Evolutionary conservation across 2,888 invertebrate species (phyloP).

Genomic region (Smittia sp.): DNA sequence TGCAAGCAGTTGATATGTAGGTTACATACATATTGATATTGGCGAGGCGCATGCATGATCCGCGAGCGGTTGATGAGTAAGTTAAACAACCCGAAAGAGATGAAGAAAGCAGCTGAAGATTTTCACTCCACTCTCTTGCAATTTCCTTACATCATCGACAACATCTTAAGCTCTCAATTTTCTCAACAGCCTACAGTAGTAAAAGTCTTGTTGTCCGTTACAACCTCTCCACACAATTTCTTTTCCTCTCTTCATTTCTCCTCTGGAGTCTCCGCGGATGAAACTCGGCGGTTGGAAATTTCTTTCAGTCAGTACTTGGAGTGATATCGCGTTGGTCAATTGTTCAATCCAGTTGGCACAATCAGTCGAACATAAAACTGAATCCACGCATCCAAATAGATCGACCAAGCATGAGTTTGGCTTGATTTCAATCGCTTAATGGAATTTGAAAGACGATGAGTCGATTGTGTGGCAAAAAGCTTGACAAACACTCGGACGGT

Average conservation of each 20-base stretch:
- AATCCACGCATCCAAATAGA: no score
- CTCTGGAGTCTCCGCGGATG: not conserved
- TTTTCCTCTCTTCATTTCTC: not conserved
- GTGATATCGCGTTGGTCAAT: slow-evolving; percentile 7
- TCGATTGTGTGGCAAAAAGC: no score
- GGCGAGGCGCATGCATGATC: no score
- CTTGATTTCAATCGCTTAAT: no score
- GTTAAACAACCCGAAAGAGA: no score
- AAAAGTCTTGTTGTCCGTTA: slow-evolving; percentile 26
- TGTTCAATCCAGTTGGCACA: not conserved
- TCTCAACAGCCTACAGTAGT: not conserved
- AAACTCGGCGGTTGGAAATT: not conserved
- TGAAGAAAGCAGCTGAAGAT: no score
- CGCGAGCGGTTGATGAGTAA: no score
- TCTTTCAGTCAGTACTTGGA: slow-evolving; percentile 26
- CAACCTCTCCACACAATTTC: slow-evolving; percentile 2
- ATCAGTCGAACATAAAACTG: no score
- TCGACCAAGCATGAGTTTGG: no score
- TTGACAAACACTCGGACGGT: no score
- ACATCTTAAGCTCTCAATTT: not conserved
- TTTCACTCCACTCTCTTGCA: not conserved
- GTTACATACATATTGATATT: slow-evolving; percentile 24
- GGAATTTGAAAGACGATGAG: no score
- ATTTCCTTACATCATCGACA: not conserved
- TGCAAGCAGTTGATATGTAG: not conserved